phyloP scores from a whole-genome alignment of 2,113 vertebrate genomes.

The Nansenia antarctica region DNA sequence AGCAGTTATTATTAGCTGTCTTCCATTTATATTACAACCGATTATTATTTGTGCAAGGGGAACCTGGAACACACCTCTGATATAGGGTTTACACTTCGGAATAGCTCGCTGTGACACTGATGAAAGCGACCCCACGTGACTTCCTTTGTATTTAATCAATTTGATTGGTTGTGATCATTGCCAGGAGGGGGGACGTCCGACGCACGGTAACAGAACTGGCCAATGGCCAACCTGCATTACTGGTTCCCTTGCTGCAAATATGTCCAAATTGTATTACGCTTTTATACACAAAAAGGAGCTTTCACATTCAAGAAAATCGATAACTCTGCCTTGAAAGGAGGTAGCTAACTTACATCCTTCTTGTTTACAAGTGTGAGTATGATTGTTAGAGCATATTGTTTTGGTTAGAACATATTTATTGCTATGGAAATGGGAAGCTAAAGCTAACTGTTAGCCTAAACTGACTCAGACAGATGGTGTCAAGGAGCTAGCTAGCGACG shows the following conservation, averaged over 20 bases:
- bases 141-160: slow-evolving; percentile 3
- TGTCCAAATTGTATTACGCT: slow-evolving; percentile 44
- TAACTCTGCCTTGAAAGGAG: slow-evolving; percentile 24
- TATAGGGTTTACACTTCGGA: too few species aligned
- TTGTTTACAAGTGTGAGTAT: slow-evolving; percentile 43
- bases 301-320: slow-evolving; percentile 12
- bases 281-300: slow-evolving; percentile 10
- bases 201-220: slow-evolving; percentile 38
- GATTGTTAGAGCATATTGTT: neutral
- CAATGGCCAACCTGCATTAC: slow-evolving; percentile 53
- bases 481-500: neutral
- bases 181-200: slow-evolving; percentile 46
- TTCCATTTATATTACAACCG: too few species aligned
- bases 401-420: neutral
- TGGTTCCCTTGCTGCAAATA: slow-evolving; percentile 42
- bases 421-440: neutral
- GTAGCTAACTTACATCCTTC: neutral
- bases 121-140: neutral
- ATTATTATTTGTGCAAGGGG: too few species aligned
- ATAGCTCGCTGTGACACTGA: too few species aligned
- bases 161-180: slow-evolving; percentile 11
- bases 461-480: neutral
- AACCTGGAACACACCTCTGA: too few species aligned
- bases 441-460: too few species aligned
- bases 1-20: too few species aligned